Base-by-base conservation (phyloP, 2,888 invertebrate species). In the Drosophila siamana region DNA sequence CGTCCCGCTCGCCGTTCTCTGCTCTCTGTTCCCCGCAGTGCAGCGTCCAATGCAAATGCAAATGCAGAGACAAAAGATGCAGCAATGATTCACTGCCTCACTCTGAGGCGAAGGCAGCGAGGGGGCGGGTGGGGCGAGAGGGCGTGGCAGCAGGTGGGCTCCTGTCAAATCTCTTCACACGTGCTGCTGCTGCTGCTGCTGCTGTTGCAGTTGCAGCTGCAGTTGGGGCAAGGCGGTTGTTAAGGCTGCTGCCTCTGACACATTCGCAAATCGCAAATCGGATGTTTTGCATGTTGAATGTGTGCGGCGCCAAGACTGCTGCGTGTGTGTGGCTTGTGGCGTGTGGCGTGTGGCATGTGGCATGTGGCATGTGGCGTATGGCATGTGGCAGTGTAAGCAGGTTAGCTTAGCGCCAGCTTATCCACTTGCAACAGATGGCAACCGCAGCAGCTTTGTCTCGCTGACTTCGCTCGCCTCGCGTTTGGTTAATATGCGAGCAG, bases 361-460 rank as follows among this genome's bases (percentile, higher is more conserved):
- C 24, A 15, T 16, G 47, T 48, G 47, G 24, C 48, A 51, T 59
- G 77, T 70, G 67, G 46, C 33, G 46, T 73, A 63, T 52, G 65
- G 57, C 52, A 55, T 68, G 74, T 44, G 80, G 63, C 69, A 51
- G 64, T 74, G 66, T 68, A 80, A 77, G 65, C 57, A 62, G 68
- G 73, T 80, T 80, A 66, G 87, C 85, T 81, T 81, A 81, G 79
- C 61, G 85, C 60, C 86, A 72, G 74, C 73, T 81, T 81, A 87
- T 78, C 66, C 81, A 82, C 67, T 78, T 78, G 54, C 67, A 46
- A 59, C 67, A 73, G 74, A 33, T 74, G 74, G 56, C 70, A 61
- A 51, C 77, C 33, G 15, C 43, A 61, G 33, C 40, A 26, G 36
- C 56, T 16, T 19, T 46, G 26, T 36, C 56, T 40, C 26, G 30